phyloP scores from a whole-genome alignment of 2,888 invertebrate species.

The Agriopis marginaria region DNA sequence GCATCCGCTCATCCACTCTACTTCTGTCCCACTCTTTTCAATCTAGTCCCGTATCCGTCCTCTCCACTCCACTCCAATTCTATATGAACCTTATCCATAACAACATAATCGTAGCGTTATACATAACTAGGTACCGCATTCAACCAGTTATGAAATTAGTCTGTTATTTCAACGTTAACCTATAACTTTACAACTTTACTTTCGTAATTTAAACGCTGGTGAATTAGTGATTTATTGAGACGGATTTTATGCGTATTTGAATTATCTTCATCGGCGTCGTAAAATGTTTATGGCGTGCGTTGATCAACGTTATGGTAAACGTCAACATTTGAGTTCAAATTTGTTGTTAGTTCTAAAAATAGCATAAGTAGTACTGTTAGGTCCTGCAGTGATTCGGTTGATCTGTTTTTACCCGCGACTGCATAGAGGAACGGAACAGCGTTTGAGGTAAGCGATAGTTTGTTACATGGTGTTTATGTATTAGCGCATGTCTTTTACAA shows the following conservation, averaged over 20 bases:
- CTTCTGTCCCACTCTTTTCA: no score
- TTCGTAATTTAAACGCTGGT: slow-evolving; percentile 16
- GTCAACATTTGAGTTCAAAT: slow-evolving; percentile 2
- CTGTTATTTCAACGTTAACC: slow-evolving; percentile 13
- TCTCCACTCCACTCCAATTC: no score
- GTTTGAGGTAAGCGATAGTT: no score
- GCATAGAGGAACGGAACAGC: no score
- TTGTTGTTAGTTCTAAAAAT: slow-evolving; percentile 11
- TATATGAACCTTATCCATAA: no score
- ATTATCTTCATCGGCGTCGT: slow-evolving; percentile 4
- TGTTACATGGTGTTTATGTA: no score
- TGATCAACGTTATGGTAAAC: slow-evolving; percentile 9
- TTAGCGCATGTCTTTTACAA: no score
- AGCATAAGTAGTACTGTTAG: not conserved
- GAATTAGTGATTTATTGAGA: slow-evolving; percentile 14
- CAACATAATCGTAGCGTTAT: no score
- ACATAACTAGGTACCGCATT: not conserved
- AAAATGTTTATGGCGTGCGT: slow-evolving; percentile 22
- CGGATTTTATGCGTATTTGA: slow-evolving; percentile 20
- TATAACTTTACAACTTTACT: slow-evolving; percentile 10
- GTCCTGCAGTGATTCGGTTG: no score
- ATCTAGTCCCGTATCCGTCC: no score
- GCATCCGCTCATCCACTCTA: no score
- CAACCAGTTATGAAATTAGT: slow-evolving; percentile 14
- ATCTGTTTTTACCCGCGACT: no score